These are phyloP conservation scores for Antrozous pallidus DNA, from an alignment of 2,797 vertebrate species.

Conservation along the genomic window DNA sequence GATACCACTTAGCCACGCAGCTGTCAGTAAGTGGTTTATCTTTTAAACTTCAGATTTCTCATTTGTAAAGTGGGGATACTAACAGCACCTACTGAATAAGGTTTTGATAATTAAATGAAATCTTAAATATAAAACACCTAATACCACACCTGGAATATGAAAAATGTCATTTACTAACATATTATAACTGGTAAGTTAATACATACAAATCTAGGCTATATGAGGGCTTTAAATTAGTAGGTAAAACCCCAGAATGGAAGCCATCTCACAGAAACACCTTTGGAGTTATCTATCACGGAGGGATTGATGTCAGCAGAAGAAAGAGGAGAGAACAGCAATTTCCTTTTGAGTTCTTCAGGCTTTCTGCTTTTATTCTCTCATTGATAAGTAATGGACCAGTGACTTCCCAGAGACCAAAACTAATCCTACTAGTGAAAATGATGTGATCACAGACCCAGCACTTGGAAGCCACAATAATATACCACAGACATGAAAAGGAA, in stretches of 20 bases:
- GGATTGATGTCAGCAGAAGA: not conserved
- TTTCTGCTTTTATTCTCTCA: constrained; percentile 45
- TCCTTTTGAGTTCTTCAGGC: not conserved
- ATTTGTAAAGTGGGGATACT: not conserved
- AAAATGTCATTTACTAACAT: not conserved
- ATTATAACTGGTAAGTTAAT: not conserved
- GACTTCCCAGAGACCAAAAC: constrained; percentile 39
- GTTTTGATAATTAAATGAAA: constrained; percentile 9
- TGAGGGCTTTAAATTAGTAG: not conserved
- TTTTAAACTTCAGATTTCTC: constrained; percentile 12
- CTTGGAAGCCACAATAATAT: not conserved
- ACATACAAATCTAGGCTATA: not conserved
- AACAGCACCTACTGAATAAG: not conserved
- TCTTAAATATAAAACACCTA: not conserved
- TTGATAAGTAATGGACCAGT: constrained; percentile 22
- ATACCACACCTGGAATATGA: not conserved
- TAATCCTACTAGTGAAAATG: constrained; percentile 33
- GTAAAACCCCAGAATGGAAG: not conserved
- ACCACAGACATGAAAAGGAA: not conserved
- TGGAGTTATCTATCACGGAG: not conserved
- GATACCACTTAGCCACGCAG: not conserved
- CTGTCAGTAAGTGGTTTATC: not conserved
- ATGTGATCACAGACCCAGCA: not conserved
- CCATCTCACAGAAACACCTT: not conserved
- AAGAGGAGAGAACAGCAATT: not conserved